Conservation (phyloP, 2,797 vertebrate species). For the Dromococcyx pavoninus region DNA sequence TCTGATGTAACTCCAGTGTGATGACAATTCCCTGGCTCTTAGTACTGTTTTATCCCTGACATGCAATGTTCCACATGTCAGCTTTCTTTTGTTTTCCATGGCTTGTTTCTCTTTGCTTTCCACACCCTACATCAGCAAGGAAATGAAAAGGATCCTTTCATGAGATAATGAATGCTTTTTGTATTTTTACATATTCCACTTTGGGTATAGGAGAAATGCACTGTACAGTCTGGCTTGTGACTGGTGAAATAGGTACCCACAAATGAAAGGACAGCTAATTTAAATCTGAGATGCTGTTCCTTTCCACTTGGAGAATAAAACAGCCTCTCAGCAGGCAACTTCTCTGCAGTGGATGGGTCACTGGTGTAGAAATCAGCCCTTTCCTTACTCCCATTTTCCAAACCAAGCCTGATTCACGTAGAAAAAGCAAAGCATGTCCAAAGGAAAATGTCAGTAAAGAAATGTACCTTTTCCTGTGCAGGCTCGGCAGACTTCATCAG, state of each 20-base stretch:
- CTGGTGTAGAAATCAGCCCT: neutral
- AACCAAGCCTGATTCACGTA: neutral
- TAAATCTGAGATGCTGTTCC: neutral
- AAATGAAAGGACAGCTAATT: neutral
- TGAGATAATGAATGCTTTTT: constrained; percentile 3
- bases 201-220: neutral
- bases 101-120: constrained; percentile 52
- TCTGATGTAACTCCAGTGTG: constrained; percentile 51
- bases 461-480: neutral
- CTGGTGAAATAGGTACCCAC: neutral
- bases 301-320: neutral
- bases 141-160: constrained; percentile 40
- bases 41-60: constrained; percentile 17
- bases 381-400: neutral
- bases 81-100: constrained; percentile 53
- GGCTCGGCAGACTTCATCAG: neutral
- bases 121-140: neutral
- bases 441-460: neutral
- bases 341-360: neutral
- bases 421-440: neutral
- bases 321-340: neutral
- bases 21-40: constrained; percentile 59
- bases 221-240: neutral
- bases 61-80: constrained; percentile 27
- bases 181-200: neutral